Percentiles rank a stretch among this genome's conserved stretches.
These are phyloP conservation scores for Tauraco erythrolophus DNA, from an alignment of 2,113 vertebrate genomes.

Conservation along the genomic window DNA sequence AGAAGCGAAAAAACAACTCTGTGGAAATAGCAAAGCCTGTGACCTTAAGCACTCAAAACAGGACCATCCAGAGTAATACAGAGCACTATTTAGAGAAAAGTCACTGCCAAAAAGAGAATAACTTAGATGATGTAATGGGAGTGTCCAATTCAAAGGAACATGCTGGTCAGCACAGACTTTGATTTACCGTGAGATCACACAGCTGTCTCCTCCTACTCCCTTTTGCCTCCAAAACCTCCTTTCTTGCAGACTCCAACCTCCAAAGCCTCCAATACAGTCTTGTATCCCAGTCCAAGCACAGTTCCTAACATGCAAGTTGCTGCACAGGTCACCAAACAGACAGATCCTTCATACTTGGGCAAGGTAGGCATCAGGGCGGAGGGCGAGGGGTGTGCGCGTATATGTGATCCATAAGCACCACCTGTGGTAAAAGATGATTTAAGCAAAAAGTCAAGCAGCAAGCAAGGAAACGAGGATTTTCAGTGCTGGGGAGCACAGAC, in stretches of 20 bases:
- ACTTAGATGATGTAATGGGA: not conserved
- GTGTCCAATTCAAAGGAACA: not conserved
- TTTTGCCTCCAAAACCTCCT: not conserved
- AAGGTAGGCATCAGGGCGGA: not conserved
- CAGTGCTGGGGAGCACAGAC: not conserved
- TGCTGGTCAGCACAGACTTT: not conserved
- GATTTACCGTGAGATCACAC: not conserved
- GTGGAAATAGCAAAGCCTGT: not conserved
- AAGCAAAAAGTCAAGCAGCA: not conserved
- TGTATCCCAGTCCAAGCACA: not conserved
- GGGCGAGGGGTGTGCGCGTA: rapidly evolving
- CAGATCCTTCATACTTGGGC: rapidly evolving
- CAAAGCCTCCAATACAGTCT: not conserved
- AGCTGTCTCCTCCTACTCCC: not conserved
- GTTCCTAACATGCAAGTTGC: not conserved
- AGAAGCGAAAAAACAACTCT: not conserved
- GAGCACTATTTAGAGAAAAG: not conserved
- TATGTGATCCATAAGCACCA: not conserved
- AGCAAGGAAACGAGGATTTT: not conserved
- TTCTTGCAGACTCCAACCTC: not conserved
- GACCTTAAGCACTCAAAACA: not conserved
- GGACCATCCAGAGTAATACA: not conserved
- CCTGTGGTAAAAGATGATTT: not conserved
- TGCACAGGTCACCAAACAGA: not conserved
- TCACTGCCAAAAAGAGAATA: not conserved